Conservation (phyloP, 2,888 invertebrate species). For the Electrophaes corylata region DNA sequence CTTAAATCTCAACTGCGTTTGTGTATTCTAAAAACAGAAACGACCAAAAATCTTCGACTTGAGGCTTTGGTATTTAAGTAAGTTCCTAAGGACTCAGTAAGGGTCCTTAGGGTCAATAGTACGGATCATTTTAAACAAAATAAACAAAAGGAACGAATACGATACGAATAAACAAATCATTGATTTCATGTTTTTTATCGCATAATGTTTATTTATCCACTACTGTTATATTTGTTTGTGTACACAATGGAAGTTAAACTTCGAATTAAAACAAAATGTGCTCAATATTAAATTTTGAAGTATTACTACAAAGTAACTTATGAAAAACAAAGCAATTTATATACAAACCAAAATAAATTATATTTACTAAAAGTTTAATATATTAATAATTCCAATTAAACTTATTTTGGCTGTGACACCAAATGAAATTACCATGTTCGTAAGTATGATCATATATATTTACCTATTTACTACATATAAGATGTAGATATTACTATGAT, state of each 20-base stretch:
- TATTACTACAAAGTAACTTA: background rate
- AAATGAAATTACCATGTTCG: background rate
- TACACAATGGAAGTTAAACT: background rate
- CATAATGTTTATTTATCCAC: background rate
- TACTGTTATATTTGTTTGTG: background rate
- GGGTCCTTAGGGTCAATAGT: background rate
- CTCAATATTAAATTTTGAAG: background rate
- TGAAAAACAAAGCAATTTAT: background rate
- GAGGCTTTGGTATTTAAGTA: background rate
- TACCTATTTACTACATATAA: too few relatives aligned
- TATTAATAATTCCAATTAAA: constrained; percentile 1
- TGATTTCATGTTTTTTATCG: background rate
- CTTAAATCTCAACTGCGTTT: too few relatives aligned
- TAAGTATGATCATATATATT: background rate
- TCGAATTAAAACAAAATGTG: background rate
- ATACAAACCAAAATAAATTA: background rate
- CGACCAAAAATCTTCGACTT: too few relatives aligned
- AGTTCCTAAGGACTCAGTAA: background rate
- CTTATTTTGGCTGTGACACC: constrained; percentile 13
- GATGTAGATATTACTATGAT: background rate
- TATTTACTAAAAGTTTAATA: background rate
- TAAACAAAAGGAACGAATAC: background rate
- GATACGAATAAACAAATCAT: background rate
- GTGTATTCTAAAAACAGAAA: too few relatives aligned
- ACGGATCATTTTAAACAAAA: background rate